Evolutionary conservation across 2,888 invertebrate species (phyloP).

Genomic region (Taenaris catops): DNA sequence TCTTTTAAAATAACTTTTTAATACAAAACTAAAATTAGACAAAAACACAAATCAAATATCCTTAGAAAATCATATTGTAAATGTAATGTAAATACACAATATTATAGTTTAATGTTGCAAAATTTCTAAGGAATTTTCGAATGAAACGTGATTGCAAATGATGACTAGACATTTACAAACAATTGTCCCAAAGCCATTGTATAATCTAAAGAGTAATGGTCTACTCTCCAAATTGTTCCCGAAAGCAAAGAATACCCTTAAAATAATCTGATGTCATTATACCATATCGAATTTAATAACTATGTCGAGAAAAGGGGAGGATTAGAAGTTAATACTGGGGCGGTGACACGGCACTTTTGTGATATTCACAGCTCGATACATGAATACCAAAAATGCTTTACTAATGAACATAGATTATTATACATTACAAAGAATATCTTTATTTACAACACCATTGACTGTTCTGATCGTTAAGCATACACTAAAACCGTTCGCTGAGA

Average conservation of each 20-base stretch:
- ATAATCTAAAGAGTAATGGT: constrained; percentile 23
- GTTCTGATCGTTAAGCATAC: neutral
- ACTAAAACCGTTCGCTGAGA: neutral
- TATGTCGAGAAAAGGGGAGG: constrained; percentile 31
- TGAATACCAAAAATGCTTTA: constrained; percentile 13
- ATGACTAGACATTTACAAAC: constrained; percentile 44
- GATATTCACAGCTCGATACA: constrained; percentile 4
- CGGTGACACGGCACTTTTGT: constrained; percentile 48
- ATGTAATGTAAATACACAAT: too few species aligned
- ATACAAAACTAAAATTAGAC: too few species aligned
- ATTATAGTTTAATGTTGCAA: neutral
- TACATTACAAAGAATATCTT: neutral
- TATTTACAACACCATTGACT: constrained; percentile 4
- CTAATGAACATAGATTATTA: constrained; percentile 8
- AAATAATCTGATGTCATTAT: constrained; percentile 35
- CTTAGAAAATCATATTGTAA: too few species aligned
- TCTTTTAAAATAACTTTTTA: too few species aligned
- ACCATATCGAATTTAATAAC: constrained; percentile 46
- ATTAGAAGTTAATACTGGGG: constrained; percentile 47
- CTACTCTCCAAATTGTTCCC: constrained; percentile 38
- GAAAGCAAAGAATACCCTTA: constrained; percentile 25
- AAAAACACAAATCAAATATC: too few species aligned
- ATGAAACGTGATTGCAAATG: constrained; percentile 20
- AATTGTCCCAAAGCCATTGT: constrained; percentile 44
- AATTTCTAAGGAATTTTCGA: constrained; percentile 2